Evolutionary conservation across 2,888 invertebrate species (phyloP), one percentile per base, ranked within the genome.

Genomic region (Mythimna lalbum): DNA sequence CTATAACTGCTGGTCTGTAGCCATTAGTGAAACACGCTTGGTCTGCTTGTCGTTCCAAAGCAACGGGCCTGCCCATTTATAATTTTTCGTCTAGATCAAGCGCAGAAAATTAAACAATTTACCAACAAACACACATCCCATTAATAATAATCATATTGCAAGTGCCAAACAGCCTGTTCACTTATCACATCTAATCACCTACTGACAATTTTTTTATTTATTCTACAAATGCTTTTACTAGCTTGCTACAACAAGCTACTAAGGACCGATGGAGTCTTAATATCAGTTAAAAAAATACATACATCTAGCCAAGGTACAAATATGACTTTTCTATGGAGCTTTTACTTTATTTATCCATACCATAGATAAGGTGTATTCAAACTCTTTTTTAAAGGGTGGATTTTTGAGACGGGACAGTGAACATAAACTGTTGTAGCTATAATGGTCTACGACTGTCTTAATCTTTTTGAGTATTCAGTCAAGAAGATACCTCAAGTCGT

Each of bases 221-320:
- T 85, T 92, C 95, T 95, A 95, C 92, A 95, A 96, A 96, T 96
- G 96, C 96, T 95, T 95, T 88, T 92, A 88, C 93, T 93, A 95
- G 96, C 96, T 93, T 94, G 95, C 93, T 93, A 93, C 89, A 83
- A 93, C 95, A 95, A 96, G 95, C 95, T 92, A 93, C 84, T 69
- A 77, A 85, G 88, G 88, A 88, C 85, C 85, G 86, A 89, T 84
- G 86, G 81, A 84, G 87, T 81, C 75, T 63, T 76, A 79, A 77
- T 79, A 77, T 82, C 75, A 78, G 64, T 75, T 62, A 73, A 78
- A 77, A 76, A 83, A 80, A 83, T 82, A 86, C 73, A 80, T 82
- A 76, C 69, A 72, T 73, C 68, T 67, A 67, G 63, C 14, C 56
- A 71, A 71, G 50, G 33, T 55, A 73, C 63, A 71, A 74, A 47